Percentiles rank a stretch among this genome's conserved stretches.
Conservation (phyloP, 2,888 invertebrate genomes). For the Pollenia griseotomentosa region DNA sequence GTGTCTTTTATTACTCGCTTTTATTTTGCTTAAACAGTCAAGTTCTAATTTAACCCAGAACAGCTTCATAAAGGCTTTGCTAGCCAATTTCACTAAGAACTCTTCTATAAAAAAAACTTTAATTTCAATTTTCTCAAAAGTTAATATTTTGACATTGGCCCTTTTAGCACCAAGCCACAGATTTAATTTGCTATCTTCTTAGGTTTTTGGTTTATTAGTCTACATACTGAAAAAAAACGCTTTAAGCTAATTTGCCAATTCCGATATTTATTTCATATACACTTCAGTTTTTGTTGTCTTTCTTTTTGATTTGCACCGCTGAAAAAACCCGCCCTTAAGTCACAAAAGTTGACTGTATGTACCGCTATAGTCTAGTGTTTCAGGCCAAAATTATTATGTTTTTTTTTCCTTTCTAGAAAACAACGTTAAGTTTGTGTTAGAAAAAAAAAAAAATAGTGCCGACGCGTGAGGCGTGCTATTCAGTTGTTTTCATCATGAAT, state of each 20-base stretch:
- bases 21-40: too few relatives aligned
- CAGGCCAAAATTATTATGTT: constrained; percentile 8
- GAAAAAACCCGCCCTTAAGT: constrained; percentile 56
- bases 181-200: not conserved
- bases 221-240: constrained; percentile 48
- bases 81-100: too few relatives aligned
- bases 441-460: constrained; percentile 34
- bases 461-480: constrained; percentile 54
- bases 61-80: too few relatives aligned
- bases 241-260: constrained; percentile 62
- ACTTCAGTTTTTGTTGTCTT: constrained; percentile 25
- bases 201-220: constrained; percentile 34
- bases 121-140: too few relatives aligned
- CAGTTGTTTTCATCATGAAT: constrained; percentile 44
- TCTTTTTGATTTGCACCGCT: constrained; percentile 55
- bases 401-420: not conserved
- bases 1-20: too few relatives aligned
- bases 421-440: not conserved
- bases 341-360: constrained; percentile 26
- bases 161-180: too few relatives aligned
- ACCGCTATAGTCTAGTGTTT: constrained; percentile 38
- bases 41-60: too few relatives aligned
- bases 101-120: too few relatives aligned
- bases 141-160: too few relatives aligned
- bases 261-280: constrained; percentile 25